Evolutionary conservation across 2,888 invertebrate species (phyloP).

Genomic region (Osmoderma eremita): DNA sequence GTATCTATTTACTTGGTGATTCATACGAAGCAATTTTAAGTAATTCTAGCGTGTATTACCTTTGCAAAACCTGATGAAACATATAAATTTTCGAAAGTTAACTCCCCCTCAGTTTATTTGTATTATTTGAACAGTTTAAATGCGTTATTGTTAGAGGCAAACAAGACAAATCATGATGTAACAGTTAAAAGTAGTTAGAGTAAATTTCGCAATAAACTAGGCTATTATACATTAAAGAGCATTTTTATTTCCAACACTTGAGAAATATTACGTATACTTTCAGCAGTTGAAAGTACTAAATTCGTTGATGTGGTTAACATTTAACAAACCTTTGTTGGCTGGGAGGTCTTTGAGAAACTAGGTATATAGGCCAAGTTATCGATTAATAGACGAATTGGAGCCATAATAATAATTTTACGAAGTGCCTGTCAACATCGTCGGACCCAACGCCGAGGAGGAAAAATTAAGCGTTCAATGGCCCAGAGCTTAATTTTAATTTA

Average conservation of each 20-base stretch:
- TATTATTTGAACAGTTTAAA: too few species aligned
- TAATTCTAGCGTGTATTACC: too few species aligned
- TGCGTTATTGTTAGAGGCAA: too few species aligned
- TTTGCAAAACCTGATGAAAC: too few species aligned
- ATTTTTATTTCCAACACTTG: not conserved
- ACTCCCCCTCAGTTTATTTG: too few species aligned
- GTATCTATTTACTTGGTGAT: too few species aligned
- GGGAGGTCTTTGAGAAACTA: not conserved
- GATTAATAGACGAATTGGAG: conserved; percentile 20
- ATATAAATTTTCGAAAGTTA: too few species aligned
- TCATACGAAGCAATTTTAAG: too few species aligned
- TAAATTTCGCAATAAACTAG: not conserved
- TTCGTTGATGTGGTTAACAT: not conserved
- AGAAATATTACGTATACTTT: not conserved
- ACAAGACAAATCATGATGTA: too few species aligned
- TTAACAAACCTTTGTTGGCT: not conserved
- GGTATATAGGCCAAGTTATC: conserved; percentile 20
- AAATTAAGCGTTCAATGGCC: not conserved
- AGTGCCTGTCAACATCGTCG: not conserved
- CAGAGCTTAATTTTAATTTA: conserved; percentile 23
- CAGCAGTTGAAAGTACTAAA: not conserved
- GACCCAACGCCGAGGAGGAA: not conserved
- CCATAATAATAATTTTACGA: conserved; percentile 19
- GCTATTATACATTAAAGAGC: not conserved
- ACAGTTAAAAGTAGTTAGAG: too few species aligned